These are phyloP conservation scores for Drosophila melanogaster DNA, from an alignment of 1,140 invertebrate species.

Conservation along the genomic window Release_6_plus_ISO1_MT NT_033777.3:10730001-10730500, in stretches of 20 bases:
- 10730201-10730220: slow-evolving; percentile 45
- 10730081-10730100: slow-evolving; percentile 30
- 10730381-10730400: slow-evolving; percentile 47
- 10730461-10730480: slow-evolving; percentile 5
- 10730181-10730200: slow-evolving; percentile 24
- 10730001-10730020: slow-evolving; percentile 16
- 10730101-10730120: slow-evolving; percentile 27
- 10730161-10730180: slow-evolving; percentile 64
- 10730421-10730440: slow-evolving; percentile 40
- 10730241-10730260: slow-evolving; percentile 71
- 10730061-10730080: slow-evolving; percentile 53
- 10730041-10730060: slow-evolving; percentile 24
- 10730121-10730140: slow-evolving; percentile 18
- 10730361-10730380: slow-evolving; percentile 41
- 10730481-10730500: slow-evolving; percentile 14
- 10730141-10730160: slow-evolving; percentile 4
- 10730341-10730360: slow-evolving; percentile 38
- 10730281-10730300: slow-evolving; percentile 49
- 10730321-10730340: background rate
- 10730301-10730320: slow-evolving; percentile 65
- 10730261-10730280: slow-evolving; percentile 51
- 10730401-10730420: slow-evolving; percentile 43
- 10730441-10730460: background rate
- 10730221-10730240: slow-evolving; percentile 64
- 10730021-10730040: slow-evolving; percentile 27